Base-by-base conservation (phyloP, 2,113 vertebrate species). In the Saguinus imperator region DNA sequence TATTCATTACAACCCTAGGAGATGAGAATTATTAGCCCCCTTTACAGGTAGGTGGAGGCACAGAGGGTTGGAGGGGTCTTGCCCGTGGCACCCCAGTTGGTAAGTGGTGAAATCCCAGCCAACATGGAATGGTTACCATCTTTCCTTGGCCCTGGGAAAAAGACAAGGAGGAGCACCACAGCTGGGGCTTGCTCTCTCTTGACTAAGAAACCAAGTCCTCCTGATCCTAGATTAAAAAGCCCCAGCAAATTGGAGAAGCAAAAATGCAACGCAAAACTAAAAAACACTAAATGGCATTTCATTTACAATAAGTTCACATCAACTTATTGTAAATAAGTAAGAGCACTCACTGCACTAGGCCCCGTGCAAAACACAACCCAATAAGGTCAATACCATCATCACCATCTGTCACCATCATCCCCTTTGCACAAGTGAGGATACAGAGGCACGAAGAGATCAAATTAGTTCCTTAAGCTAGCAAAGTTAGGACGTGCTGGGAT, bases 101-200 rank as follows among this genome's bases (percentile, higher is more conserved):
- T 29, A 75, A 32, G 9, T 25, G 11, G 2, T 3, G 9, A 84
- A 35, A 40, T 25, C 40, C 64, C 61, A 50, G 68, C 8, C 40
- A 66, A 37, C 18, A 13, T 0, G 13, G 50, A 73, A 29, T 8
- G 3, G 0, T 2, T 18, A 14, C 61, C 11, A 18, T 18, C 57
- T 43, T 61, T 40, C 32, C 20, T 0, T 16, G 43, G 35, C 45
- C 43, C 43, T 10, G 2, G 50, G 27, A 66, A 25, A 79, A 3
- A 5, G 0, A 8, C 37, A 14, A 5, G 32, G 37, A 84, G 14
- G 6, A 1, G 14, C 21, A 11, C 10, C 0, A 6, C 25, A 29
- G 48, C 8, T 61, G 17, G 21, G 1, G 3, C 20, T 48, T 29
- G 8, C 43, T 76, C 27, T 58, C 66, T 11, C 16, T 23, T 23